These are phyloP conservation scores for Lingula anatina DNA, from an alignment of 2,888 invertebrate genomes.

Conservation along the genomic window DNA sequence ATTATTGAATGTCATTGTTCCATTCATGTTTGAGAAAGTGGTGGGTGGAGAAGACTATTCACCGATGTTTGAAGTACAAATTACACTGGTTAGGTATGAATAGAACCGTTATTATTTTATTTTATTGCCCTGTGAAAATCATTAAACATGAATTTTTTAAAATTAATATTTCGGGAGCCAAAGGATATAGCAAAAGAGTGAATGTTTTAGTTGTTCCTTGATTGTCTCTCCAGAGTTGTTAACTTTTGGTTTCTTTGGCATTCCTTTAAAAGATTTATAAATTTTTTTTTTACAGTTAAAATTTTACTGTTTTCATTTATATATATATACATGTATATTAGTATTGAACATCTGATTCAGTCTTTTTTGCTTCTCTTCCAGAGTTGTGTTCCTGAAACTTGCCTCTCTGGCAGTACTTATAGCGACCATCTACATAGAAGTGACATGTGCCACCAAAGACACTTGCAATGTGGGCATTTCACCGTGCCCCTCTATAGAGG, in stretches of 20 bases:
- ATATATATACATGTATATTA: too few relatives aligned
- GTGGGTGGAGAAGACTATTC: slow-evolving; percentile 70
- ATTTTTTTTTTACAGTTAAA: too few relatives aligned
- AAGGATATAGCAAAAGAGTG: not conserved
- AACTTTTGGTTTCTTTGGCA: not conserved
- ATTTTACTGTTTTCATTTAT: too few relatives aligned
- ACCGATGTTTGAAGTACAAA: slow-evolving; percentile 64
- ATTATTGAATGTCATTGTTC: slow-evolving; percentile 68
- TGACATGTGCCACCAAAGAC: slow-evolving; percentile 22
- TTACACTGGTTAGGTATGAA: slow-evolving; percentile 62
- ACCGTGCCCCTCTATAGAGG: too few relatives aligned
- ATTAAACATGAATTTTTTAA: not conserved
- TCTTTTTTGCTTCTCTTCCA: slow-evolving; percentile 15
- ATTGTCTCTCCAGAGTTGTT: not conserved
- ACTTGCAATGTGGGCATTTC: too few relatives aligned
- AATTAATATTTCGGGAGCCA: slow-evolving; percentile 10
- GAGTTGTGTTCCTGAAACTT: slow-evolving; percentile 61
- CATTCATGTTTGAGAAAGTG: slow-evolving; percentile 68
- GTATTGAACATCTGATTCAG: too few relatives aligned
- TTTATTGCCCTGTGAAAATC: not conserved
- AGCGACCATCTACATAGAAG: slow-evolving; percentile 61
- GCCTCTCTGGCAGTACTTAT: slow-evolving; percentile 72
- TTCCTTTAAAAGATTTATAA: not conserved
- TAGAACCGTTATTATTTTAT: not conserved
- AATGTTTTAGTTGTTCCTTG: not conserved